Evolutionary conservation across 2,113 vertebrate species (phyloP).

Genomic region (Daphoenositta chrysoptera): DNA sequence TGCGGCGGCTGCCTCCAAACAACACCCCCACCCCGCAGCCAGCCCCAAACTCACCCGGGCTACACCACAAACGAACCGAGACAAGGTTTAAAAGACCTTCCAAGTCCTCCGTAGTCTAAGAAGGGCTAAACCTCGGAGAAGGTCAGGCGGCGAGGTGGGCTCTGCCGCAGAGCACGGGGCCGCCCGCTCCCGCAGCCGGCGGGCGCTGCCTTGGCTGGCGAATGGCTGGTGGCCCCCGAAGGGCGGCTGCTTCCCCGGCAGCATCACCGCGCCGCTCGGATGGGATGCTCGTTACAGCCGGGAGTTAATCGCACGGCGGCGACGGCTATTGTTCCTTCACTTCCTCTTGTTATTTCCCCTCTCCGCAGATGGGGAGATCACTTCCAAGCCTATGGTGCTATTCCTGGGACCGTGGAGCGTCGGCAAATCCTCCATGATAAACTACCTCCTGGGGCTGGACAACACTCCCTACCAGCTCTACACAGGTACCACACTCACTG

Average conservation of each 20-base stretch:
- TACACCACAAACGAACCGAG: not conserved
- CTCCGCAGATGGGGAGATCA: constrained; percentile 92
- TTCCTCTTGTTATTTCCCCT: constrained; percentile 49
- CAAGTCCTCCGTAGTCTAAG: not conserved
- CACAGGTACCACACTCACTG: constrained; percentile 77
- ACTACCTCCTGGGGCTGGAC: constrained; percentile 94
- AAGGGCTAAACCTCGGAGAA: not conserved
- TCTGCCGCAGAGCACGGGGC: not conserved
- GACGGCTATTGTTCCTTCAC: constrained; percentile 18
- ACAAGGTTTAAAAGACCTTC: not conserved
- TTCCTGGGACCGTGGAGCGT: constrained; percentile 99
- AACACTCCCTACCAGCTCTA: constrained; percentile 93
- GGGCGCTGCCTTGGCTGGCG: not conserved
- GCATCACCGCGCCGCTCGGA: not conserved
- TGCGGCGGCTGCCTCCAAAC: not conserved
- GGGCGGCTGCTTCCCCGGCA: not conserved
- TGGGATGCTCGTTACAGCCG: not conserved
- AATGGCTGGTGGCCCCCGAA: not conserved
- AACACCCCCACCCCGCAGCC: not conserved
- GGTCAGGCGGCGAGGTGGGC: not conserved
- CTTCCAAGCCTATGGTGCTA: constrained; percentile 97
- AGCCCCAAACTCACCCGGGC: not conserved
- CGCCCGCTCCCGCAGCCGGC: not conserved
- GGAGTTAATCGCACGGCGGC: not conserved
- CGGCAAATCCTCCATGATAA: constrained; percentile 98